Evolutionary conservation across 2,113 vertebrate genomes (phyloP).

Genomic region (Accipiter cooperii): DNA sequence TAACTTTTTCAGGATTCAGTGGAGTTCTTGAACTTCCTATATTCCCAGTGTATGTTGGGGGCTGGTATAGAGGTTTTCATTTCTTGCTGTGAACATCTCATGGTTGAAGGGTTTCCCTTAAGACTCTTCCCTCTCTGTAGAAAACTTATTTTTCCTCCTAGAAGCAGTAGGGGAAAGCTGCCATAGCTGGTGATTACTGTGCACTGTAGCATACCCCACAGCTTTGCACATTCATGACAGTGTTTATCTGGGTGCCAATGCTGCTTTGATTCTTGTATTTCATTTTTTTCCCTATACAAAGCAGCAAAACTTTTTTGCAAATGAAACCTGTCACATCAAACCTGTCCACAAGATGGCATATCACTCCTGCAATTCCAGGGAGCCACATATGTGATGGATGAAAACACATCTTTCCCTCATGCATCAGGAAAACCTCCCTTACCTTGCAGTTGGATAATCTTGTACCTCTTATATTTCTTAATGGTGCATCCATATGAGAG

Average conservation of each 20-base stretch:
- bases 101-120: not conserved
- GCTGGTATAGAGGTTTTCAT: not conserved
- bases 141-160: not conserved
- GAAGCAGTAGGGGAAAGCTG: not conserved
- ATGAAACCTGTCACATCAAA: not conserved
- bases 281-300: not conserved
- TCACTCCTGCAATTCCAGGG: not conserved
- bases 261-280: not conserved
- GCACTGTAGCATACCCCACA: not conserved
- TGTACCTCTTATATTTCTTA: not conserved
- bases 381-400: not conserved
- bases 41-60: not conserved
- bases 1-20: not conserved
- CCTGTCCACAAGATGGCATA: slow-evolving; percentile 15
- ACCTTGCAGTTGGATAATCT: not conserved
- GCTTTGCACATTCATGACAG: not conserved
- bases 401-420: not conserved
- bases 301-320: not conserved
- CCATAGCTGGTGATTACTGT: not conserved
- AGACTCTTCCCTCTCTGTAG: too few relatives aligned
- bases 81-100: not conserved
- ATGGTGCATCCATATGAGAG: not conserved
- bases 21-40: not conserved
- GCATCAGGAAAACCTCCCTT: not conserved
- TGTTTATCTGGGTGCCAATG: not conserved